Percentiles rank a stretch among this genome's conserved stretches.
phyloP scores from a whole-genome alignment of 2,797 vertebrate genomes.

The Rhabdophis nuchalis region DNA sequence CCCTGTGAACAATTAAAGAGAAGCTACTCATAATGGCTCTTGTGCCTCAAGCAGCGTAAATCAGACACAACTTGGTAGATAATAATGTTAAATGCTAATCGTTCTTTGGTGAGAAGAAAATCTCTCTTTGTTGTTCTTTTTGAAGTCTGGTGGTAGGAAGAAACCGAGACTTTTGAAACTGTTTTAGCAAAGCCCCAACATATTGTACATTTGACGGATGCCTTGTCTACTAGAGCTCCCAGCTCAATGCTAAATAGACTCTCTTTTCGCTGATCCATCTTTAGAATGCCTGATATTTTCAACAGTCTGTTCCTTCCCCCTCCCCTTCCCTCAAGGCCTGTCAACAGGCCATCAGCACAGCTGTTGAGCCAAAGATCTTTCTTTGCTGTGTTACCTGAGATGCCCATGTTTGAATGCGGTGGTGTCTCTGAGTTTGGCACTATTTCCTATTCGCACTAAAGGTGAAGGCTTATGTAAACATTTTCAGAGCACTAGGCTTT shows the following conservation, averaged over 20 bases:
- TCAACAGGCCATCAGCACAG: slow-evolving; percentile 31
- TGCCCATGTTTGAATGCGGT: neutral
- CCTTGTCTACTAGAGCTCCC: slow-evolving; percentile 18
- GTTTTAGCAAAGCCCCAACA: slow-evolving; percentile 24
- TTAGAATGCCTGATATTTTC: slow-evolving; percentile 21
- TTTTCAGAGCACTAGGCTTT: neutral
- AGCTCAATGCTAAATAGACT: slow-evolving; percentile 33
- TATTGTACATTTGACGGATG: slow-evolving; percentile 22
- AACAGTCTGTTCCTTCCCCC: neutral
- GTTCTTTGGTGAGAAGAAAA: slow-evolving; percentile 25
- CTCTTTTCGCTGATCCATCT: slow-evolving; percentile 7
- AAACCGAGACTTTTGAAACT: slow-evolving; percentile 43
- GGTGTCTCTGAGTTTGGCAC: neutral
- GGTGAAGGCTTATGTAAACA: neutral
- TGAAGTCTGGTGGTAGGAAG: slow-evolving; percentile 26
- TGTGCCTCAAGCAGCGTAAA: slow-evolving; percentile 27
- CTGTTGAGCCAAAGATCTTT: slow-evolving; percentile 30
- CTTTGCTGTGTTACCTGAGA: slow-evolving; percentile 39
- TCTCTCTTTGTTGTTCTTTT: slow-evolving; percentile 39
- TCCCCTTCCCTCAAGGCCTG: neutral
- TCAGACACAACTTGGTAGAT: slow-evolving; percentile 32
- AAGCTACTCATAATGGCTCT: slow-evolving; percentile 34
- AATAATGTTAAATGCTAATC: slow-evolving; percentile 44
- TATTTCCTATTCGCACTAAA: neutral
- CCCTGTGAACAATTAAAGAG: slow-evolving; percentile 34